Base-by-base conservation (phyloP, 2,888 invertebrate genomes). In the Prostheceraeus crozeri region DNA sequence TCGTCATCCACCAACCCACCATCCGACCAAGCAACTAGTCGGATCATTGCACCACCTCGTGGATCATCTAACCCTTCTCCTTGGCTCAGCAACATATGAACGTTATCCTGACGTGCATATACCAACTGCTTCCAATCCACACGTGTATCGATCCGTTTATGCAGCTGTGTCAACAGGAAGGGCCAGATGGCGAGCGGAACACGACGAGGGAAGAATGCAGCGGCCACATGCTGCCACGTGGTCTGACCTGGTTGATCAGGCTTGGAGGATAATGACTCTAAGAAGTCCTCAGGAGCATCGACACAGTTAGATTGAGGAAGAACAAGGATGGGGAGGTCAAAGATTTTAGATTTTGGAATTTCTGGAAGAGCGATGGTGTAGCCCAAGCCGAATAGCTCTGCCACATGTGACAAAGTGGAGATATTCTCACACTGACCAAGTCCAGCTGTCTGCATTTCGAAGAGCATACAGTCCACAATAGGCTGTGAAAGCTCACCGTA, bases 401-500 rank as follows among this genome's bases (percentile, higher is more conserved):
- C 3, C 4, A 48, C n/a, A 28, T 48, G 27, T 4, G 28, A 30
- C 6, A 48, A 23, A 14, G 25, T 25, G 27, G 25, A 28, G 11
- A 48, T 4, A 10, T 48, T 25, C 6, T 48, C n/a, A 48, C 14
- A n/a, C n/a, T n/a, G n/a, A n/a, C n/a, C n/a, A n/a, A n/a, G n/a
- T n/a, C n/a, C 28, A 6, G 48, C 25, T 25, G 28, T 6, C n/a
- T 16, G 3, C 4, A 28, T 19, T 4, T 8, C 14, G 48, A 52
- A 55, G 3, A 21, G 10, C 40, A 74, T 63, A 58, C 72, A 71
- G 60, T 68, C 68, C 36, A 74, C 66, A 45, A 74, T 61, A 3
- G 70, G 71, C 23, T 72, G 64, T 1, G 72, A 71, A 27, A 74
- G 66, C 62, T 72, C 70, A 10, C 75, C 75, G 40, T 65, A 64